phyloP scores from a whole-genome alignment of 2,888 invertebrate species.

The Tolmerus cingulatus region DNA sequence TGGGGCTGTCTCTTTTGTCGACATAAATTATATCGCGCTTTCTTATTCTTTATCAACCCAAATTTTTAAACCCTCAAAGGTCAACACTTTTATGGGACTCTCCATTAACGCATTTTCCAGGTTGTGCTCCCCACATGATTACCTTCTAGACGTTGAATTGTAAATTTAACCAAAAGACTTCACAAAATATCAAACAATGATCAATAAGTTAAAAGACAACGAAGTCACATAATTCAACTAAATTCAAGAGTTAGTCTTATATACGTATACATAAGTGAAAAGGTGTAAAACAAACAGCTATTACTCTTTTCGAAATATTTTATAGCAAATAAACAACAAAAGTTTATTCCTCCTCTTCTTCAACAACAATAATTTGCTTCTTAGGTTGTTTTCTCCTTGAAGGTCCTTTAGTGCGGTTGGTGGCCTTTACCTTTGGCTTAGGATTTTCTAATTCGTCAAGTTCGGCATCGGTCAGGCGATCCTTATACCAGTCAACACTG shows the following conservation, averaged over 20 bases:
- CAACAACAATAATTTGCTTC: conserved; percentile 51
- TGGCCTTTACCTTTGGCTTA: conserved; percentile 70
- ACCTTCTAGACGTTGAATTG: neutral
- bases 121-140: neutral
- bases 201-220: too few relatives aligned
- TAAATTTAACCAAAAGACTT: too few relatives aligned
- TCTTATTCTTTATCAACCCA: too few relatives aligned
- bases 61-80: too few relatives aligned
- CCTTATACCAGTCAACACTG: conserved; percentile 91
- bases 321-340: conserved; percentile 27
- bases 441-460: conserved; percentile 83
- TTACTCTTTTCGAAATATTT: neutral
- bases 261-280: too few relatives aligned
- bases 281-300: neutral
- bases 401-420: conserved; percentile 63
- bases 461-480: conserved; percentile 80
- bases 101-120: too few relatives aligned
- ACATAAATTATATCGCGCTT: too few relatives aligned
- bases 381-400: conserved; percentile 56
- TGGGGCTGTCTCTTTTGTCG: neutral
- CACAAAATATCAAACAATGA: too few relatives aligned
- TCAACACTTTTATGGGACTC: too few relatives aligned
- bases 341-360: conserved; percentile 52
- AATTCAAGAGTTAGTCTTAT: too few relatives aligned
- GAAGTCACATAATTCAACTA: too few relatives aligned